Conservation (phyloP, 2,797 vertebrate genomes). For the Enteromius afrohamiltoni region DNA sequence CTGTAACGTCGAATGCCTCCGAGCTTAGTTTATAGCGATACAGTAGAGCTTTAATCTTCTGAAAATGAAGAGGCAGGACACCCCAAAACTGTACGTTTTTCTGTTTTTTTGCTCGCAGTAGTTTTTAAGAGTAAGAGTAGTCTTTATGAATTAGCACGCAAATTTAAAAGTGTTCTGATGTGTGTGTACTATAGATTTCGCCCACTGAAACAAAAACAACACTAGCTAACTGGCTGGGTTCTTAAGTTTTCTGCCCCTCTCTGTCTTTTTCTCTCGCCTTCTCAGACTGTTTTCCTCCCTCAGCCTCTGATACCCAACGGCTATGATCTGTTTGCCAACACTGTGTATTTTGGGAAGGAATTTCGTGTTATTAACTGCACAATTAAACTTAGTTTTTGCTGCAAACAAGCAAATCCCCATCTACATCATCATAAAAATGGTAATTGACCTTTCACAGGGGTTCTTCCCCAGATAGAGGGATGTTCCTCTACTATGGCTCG, state of each 20-base stretch:
- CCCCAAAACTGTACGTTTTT: constrained; percentile 22
- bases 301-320: neutral
- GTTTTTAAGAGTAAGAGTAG: constrained; percentile 10
- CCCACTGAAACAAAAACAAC: constrained; percentile 36
- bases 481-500: constrained; percentile 72
- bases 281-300: neutral
- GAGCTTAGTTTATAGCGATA: constrained; percentile 36
- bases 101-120: constrained; percentile 50
- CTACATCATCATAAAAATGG: constrained; percentile 79
- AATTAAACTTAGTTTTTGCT: constrained; percentile 75
- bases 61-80: constrained; percentile 41
- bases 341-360: constrained; percentile 52
- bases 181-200: constrained; percentile 11
- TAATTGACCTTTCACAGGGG: constrained; percentile 81
- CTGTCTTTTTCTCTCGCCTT: constrained; percentile 7
- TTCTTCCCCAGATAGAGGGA: constrained; percentile 69
- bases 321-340: constrained; percentile 17
- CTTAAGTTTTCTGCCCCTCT: neutral
- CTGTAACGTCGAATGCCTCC: constrained; percentile 6
- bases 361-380: constrained; percentile 57
- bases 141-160: neutral
- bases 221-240: constrained; percentile 17
- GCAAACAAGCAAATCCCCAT: constrained; percentile 74
- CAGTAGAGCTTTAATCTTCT: constrained; percentile 48
- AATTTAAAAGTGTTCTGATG: neutral